Percentiles rank a stretch among this genome's conserved stretches.
These are phyloP conservation scores for Natrix natrix DNA, from an alignment of 2,797 vertebrate species.

Conservation along the genomic window DNA sequence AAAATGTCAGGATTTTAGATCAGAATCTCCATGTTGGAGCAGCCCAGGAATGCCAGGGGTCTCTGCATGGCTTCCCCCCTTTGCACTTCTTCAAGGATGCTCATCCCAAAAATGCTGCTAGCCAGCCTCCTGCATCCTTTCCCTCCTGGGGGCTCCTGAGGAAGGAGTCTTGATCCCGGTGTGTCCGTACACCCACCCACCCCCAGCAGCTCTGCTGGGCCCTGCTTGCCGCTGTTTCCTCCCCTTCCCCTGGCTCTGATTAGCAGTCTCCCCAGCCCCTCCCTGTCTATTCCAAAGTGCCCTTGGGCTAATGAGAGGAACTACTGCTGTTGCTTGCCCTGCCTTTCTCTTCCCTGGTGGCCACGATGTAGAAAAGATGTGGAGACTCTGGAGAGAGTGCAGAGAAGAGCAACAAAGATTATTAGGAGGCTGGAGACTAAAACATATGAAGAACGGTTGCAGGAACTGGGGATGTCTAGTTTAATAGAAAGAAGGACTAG, in stretches of 20 bases:
- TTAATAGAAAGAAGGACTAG: no score
- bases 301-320: background rate
- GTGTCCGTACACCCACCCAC: background rate
- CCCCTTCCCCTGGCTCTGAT: background rate
- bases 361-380: no score
- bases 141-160: background rate
- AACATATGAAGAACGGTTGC: no score
- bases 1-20: constrained; percentile 72
- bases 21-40: constrained; percentile 69
- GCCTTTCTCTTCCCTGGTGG: background rate
- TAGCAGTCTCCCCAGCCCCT: background rate
- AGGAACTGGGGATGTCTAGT: no score
- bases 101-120: constrained; percentile 63
- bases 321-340: background rate
- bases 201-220: background rate
- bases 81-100: constrained; percentile 64
- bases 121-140: background rate
- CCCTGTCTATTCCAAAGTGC: background rate
- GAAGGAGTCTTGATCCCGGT: background rate
- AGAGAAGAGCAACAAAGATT: no score
- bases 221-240: background rate
- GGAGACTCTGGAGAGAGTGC: no score
- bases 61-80: constrained; percentile 62
- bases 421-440: no score
- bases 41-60: constrained; percentile 67